Evolutionary conservation across 2,888 invertebrate species (phyloP).

Genomic region (Melieria omissa): DNA sequence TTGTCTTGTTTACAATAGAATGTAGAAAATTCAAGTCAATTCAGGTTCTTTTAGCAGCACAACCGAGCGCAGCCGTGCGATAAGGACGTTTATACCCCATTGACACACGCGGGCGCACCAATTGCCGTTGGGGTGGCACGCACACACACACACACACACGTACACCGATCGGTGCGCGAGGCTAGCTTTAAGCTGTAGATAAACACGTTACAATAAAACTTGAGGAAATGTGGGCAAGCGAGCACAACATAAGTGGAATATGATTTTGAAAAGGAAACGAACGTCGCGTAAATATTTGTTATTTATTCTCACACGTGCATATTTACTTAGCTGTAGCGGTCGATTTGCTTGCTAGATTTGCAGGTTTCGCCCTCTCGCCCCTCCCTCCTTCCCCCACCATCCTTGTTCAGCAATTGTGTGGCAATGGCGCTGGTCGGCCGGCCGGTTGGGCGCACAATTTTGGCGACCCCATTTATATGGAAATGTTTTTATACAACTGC

Average conservation of each 20-base stretch:
- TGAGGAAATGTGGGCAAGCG: neutral
- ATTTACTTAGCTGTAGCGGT: slow-evolving; percentile 22
- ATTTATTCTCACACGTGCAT: slow-evolving; percentile 36
- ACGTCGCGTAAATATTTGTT: neutral
- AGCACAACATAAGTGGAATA: neutral
- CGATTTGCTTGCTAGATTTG: neutral
- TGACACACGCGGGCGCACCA: neutral
- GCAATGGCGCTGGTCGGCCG: too few species aligned
- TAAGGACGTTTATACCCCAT: neutral
- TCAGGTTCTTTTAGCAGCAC: too few species aligned
- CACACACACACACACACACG: neutral
- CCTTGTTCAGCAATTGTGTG: too few species aligned
- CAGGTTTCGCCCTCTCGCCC: slow-evolving; percentile 15
- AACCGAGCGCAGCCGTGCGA: too few species aligned
- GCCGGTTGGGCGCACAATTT: too few species aligned
- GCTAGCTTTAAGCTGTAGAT: neutral
- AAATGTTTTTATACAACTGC: too few species aligned
- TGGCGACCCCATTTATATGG: too few species aligned
- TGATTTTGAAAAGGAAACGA: slow-evolving; percentile 1
- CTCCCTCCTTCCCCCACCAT: too few species aligned
- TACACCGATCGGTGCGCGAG: neutral
- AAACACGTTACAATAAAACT: neutral
- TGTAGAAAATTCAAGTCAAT: too few species aligned
- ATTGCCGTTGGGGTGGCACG: neutral
- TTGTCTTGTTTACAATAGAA: neutral